A percentile compares a stretch with the other conserved stretches of the same genome.
Conservation (phyloP, 2,888 invertebrate species). For the Stenchaetothrips biformis region DNA sequence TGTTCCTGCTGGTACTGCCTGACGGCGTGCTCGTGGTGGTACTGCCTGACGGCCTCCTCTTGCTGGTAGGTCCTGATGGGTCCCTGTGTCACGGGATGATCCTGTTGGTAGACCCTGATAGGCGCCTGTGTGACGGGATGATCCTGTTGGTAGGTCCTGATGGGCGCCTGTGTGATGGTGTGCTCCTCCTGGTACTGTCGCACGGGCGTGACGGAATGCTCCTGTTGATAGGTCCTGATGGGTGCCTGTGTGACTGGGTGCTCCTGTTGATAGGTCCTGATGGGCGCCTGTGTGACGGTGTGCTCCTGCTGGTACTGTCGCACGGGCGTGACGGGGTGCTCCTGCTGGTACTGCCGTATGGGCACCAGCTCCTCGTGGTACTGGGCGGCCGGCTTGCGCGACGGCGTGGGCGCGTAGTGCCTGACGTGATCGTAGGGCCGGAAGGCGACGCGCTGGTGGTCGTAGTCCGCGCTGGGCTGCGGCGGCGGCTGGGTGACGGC, state of each 20-base stretch:
- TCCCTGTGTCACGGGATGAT: no score
- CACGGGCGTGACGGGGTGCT: slow-evolving; percentile 7
- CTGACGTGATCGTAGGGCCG: background rate
- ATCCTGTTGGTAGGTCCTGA: background rate
- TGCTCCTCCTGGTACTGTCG: slow-evolving; percentile 19
- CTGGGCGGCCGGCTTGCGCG: background rate
- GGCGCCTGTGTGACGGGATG: background rate
- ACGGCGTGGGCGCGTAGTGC: background rate
- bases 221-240: background rate
- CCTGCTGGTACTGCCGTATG: slow-evolving; percentile 15
- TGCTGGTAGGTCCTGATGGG: background rate
- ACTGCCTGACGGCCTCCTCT: background rate
- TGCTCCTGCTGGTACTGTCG: background rate
- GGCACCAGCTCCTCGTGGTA: slow-evolving; percentile 22
- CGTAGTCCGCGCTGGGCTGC: slow-evolving; percentile 27
- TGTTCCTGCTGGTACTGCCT: slow-evolving; percentile 2
- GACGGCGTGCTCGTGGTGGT: background rate
- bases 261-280: background rate
- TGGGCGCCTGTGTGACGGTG: background rate
- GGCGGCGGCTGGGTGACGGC: slow-evolving; percentile 31
- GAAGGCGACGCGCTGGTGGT: background rate
- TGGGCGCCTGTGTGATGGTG: background rate
- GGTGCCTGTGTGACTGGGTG: background rate
- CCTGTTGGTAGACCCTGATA: background rate
- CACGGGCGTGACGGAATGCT: background rate